Percentiles rank a stretch among this genome's conserved stretches.
phyloP scores from a whole-genome alignment of 2,888 invertebrate genomes.

The Argyresthia goedartella region DNA sequence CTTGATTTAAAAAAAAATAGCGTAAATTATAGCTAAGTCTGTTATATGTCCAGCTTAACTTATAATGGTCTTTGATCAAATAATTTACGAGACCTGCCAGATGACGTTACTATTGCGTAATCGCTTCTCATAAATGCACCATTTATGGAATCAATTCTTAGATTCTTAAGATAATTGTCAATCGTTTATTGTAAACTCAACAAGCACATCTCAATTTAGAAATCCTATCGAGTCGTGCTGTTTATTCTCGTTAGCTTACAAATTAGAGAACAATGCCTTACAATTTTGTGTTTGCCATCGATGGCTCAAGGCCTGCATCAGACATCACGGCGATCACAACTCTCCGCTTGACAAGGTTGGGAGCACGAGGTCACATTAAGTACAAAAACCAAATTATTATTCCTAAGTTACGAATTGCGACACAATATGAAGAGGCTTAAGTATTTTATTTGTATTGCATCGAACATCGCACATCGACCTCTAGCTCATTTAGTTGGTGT shows the following conservation, averaged over 20 bases:
- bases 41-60: too few relatives aligned
- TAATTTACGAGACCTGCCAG: too few relatives aligned
- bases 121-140: too few relatives aligned
- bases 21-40: too few relatives aligned
- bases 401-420: constrained; percentile 17
- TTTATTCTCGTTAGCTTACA: background rate
- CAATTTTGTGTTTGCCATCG: constrained; percentile 49
- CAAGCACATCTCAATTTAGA: too few relatives aligned
- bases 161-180: too few relatives aligned
- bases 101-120: too few relatives aligned
- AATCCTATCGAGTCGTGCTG: too few relatives aligned
- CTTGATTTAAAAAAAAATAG: too few relatives aligned
- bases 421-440: constrained; percentile 10
- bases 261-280: constrained; percentile 36
- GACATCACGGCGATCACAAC: constrained; percentile 30
- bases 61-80: too few relatives aligned
- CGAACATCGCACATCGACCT: constrained; percentile 6
- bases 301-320: constrained; percentile 43
- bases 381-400: constrained; percentile 27
- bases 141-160: too few relatives aligned
- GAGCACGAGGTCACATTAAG: constrained; percentile 20
- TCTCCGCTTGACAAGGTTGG: constrained; percentile 48
- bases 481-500: constrained; percentile 11
- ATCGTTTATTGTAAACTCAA: too few relatives aligned
- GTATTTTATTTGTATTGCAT: constrained; percentile 10